phyloP scores from a whole-genome alignment of 2,797 vertebrate species.

The Cirrhinus mrigala region DNA sequence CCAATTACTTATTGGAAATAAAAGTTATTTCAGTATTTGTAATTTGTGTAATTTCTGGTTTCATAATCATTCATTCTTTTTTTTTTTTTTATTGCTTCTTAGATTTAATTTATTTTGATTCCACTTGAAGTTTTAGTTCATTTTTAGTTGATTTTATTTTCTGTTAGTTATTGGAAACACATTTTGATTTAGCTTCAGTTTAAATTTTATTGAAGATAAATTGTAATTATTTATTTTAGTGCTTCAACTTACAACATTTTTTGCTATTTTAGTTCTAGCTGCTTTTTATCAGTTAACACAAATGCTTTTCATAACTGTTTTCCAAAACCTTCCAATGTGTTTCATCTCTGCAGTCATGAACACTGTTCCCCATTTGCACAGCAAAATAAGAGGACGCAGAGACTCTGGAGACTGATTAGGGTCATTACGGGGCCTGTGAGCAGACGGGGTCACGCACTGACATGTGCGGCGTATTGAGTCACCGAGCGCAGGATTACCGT shows the following conservation, averaged over 20 bases:
- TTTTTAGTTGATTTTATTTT: no score
- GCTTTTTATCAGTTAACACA: neutral
- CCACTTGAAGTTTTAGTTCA: no score
- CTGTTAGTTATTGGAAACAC: neutral
- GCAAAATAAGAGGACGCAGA: constrained; percentile 14
- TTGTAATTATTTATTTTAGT: neutral
- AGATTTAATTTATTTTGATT: neutral
- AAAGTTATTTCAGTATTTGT: neutral
- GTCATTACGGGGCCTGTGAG: constrained; percentile 36
- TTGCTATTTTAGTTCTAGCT: no score
- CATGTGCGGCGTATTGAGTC: neutral
- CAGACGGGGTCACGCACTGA: neutral
- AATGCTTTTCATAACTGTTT: neutral
- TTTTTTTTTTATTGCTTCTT: neutral
- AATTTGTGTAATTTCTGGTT: neutral
- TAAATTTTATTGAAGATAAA: no score
- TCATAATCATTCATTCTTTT: neutral
- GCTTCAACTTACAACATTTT: neutral
- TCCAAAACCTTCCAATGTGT: neutral
- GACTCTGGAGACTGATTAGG: constrained; percentile 45
- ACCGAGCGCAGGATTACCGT: neutral
- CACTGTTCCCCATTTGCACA: neutral
- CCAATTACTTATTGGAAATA: neutral
- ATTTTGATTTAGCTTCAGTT: no score
- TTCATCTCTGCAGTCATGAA: neutral